These are phyloP conservation scores for Eupithecia insigniata DNA, from an alignment of 2,888 invertebrate species.

Conservation along the genomic window DNA sequence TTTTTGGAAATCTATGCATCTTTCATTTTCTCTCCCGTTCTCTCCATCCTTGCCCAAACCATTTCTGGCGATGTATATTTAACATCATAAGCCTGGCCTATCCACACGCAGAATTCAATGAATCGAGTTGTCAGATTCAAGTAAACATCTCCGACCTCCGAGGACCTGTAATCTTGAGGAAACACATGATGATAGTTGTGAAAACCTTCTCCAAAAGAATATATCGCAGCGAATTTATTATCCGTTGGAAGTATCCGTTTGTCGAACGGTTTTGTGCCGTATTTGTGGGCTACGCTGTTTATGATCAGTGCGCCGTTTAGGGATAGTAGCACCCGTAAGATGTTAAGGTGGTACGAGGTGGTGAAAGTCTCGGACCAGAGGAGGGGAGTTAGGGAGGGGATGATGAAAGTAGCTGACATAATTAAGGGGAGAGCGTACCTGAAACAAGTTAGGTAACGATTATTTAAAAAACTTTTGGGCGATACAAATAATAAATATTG, in stretches of 20 bases:
- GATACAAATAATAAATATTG: no score
- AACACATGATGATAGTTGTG: constrained; percentile 64
- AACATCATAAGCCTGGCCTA: constrained; percentile 47
- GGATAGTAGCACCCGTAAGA: constrained; percentile 20
- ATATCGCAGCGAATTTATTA: constrained; percentile 40
- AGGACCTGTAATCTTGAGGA: constrained; percentile 59
- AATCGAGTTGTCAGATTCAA: constrained; percentile 44
- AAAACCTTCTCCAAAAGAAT: constrained; percentile 56
- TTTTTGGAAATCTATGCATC: no score
- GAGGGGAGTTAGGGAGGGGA: constrained; percentile 33
- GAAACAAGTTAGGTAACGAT: not conserved
- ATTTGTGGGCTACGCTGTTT: constrained; percentile 85
- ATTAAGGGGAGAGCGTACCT: constrained; percentile 10
- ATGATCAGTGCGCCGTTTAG: constrained; percentile 75
- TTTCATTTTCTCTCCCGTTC: constrained; percentile 15
- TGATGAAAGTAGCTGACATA: constrained; percentile 11
- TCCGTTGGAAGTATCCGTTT: constrained; percentile 51
- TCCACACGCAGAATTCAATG: constrained; percentile 42
- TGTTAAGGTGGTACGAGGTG: constrained; percentile 35
- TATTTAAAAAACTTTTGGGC: no score
- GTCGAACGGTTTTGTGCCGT: constrained; percentile 76
- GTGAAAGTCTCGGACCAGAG: constrained; percentile 31
- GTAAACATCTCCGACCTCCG: constrained; percentile 49
- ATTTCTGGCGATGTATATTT: constrained; percentile 26
- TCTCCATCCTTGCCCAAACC: constrained; percentile 19